These are phyloP conservation scores for Tethea ocularis DNA, from an alignment of 2,888 invertebrate genomes.

Conservation along the genomic window DNA sequence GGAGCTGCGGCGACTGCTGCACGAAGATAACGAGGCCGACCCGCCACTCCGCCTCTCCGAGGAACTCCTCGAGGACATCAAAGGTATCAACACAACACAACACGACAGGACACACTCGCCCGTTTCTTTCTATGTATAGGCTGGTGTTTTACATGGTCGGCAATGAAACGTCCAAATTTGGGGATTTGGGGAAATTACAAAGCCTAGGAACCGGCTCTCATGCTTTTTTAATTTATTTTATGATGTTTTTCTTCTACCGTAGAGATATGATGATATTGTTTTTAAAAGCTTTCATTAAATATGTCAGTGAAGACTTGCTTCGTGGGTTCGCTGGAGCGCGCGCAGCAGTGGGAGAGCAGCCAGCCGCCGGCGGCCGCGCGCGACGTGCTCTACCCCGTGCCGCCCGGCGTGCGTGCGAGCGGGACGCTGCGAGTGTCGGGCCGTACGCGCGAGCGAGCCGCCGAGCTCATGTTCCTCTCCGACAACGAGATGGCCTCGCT, in stretches of 20 bases:
- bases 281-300: too few species aligned
- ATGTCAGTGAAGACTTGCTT: slow-evolving; percentile 92
- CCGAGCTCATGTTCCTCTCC: slow-evolving; percentile 93
- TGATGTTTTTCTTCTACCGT: too few species aligned
- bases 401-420: slow-evolving; percentile 37
- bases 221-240: too few species aligned
- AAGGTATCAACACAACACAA: slow-evolving; percentile 80
- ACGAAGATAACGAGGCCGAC: slow-evolving; percentile 66
- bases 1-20: slow-evolving; percentile 81
- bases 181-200: too few species aligned
- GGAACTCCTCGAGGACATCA: slow-evolving; percentile 89
- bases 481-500: slow-evolving; percentile 88
- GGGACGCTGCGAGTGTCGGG: slow-evolving; percentile 84
- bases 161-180: too few species aligned
- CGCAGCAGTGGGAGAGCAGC: slow-evolving; percentile 77
- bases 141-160: too few species aligned
- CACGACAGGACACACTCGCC: too few species aligned
- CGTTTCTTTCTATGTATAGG: too few species aligned
- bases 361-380: slow-evolving; percentile 81
- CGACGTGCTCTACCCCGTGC: slow-evolving; percentile 87
- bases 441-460: slow-evolving; percentile 90
- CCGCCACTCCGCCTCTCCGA: slow-evolving; percentile 81
- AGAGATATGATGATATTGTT: too few species aligned
- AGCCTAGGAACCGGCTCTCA: too few species aligned
- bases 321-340: slow-evolving; percentile 87